phyloP scores from a whole-genome alignment of 2,888 invertebrate genomes.

The Xanthia togata region DNA sequence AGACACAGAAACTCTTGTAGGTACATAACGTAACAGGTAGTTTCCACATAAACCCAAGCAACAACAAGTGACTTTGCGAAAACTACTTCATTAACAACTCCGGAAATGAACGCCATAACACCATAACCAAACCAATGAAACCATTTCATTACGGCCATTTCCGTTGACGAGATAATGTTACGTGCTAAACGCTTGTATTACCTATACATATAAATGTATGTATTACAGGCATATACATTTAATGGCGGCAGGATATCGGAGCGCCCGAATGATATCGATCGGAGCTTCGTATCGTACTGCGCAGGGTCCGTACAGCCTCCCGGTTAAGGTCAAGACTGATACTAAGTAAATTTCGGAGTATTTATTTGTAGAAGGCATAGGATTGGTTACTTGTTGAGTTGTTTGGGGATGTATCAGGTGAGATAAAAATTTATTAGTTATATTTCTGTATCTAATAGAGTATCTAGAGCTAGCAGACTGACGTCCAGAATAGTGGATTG shows the following conservation, averaged over 20 bases:
- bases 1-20: neutral
- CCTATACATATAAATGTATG: constrained; percentile 8
- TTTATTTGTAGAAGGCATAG: neutral
- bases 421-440: neutral
- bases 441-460: no score
- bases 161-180: constrained; percentile 32
- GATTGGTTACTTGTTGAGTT: neutral
- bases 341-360: neutral
- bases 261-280: constrained; percentile 73
- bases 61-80: neutral
- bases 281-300: constrained; percentile 71
- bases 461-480: neutral
- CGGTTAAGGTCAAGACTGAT: constrained; percentile 75
- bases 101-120: neutral
- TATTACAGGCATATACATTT: constrained; percentile 22
- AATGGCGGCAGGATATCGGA: constrained; percentile 52
- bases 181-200: constrained; percentile 21
- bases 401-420: neutral
- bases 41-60: neutral
- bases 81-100: constrained; percentile 1
- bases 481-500: no score
- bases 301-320: constrained; percentile 82
- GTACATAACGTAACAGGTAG: neutral
- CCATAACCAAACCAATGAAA: neutral
- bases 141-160: constrained; percentile 26